Evolutionary conservation across 2,888 invertebrate genomes (phyloP), one percentile per base, ranked within the genome.

Genomic region (Onchidella celtica): DNA sequence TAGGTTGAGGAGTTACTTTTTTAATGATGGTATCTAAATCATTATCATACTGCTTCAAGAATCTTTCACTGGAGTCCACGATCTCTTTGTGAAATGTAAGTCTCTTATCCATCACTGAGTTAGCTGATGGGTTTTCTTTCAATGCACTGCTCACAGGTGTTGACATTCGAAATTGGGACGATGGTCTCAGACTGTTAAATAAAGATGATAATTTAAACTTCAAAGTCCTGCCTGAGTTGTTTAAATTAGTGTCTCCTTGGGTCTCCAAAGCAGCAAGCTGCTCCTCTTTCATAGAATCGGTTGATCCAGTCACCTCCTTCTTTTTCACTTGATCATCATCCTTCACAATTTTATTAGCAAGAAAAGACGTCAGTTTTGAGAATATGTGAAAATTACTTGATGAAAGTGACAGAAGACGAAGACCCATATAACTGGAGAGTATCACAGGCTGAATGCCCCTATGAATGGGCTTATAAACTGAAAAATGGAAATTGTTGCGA

Each of bases 11-110:
- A 9, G 27, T 38, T 14, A 32, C 21, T 32, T 69, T 57, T n/a
- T 36, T 78, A n/a, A 69, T 36, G 1, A 78, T 68, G 4, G 24
- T 36, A 59, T 69, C 69, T 38, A 78, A 69, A 38, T 68, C 36
- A 57, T 38, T 61, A 29, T 68, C 34, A 63, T 69, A 78, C 24
- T 69, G 27, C 29, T 78, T 9, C 1, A 78, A n/a, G 59, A 78
- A 78, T 14, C 21, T 68, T 11, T 69, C 69, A 3, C 59, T 61
- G 27, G 69, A 38, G 2, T 29, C 40, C 3, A 38, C 4, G 29
- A 78, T 57, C 11, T 68, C 29, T 32, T 68, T 17, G 1, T 29
- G 68, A 38, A 65, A 38, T 17, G 34, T 0, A 1, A 6, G 14
- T 36, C 38, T 59, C 57, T 24, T 61, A 17, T 59, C 17, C 24